phyloP scores from a whole-genome alignment of 2,113 vertebrate species.

The Lophius piscatorius region DNA sequence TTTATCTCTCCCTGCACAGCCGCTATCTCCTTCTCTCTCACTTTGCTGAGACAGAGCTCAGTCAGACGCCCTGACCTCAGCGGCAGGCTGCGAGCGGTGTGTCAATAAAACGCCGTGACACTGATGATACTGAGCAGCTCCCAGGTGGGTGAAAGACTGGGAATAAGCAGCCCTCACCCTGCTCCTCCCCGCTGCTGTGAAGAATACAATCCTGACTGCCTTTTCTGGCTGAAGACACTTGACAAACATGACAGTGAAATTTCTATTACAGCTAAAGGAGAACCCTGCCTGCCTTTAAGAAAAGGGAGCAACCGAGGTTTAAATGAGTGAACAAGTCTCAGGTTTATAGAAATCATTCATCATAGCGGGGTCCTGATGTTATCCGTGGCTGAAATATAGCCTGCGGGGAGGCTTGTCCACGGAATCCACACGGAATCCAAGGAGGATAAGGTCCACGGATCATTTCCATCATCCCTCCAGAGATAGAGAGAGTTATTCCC shows the following conservation, averaged over 20 bases:
- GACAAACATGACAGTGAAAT: neutral
- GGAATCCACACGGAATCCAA: conserved; percentile 9
- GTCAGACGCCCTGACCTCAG: conserved; percentile 39
- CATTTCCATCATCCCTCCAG: conserved; percentile 14
- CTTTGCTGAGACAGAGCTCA: conserved; percentile 18
- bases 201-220: neutral
- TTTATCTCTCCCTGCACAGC: conserved; percentile 43
- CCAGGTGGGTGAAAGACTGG: conserved; percentile 26
- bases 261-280: neutral
- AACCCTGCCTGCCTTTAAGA: neutral
- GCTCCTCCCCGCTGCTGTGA: neutral
- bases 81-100: conserved; percentile 31
- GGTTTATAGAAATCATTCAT: conserved; percentile 1
- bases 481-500: conserved; percentile 10
- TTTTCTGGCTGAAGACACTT: neutral
- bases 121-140: conserved; percentile 32
- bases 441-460: conserved; percentile 8
- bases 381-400: conserved; percentile 25
- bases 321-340: conserved; percentile 5
- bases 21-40: conserved; percentile 37
- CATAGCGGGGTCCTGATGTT: neutral
- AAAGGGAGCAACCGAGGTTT: neutral
- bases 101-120: conserved; percentile 46
- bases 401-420: neutral
- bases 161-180: conserved; percentile 9